Base-by-base conservation (phyloP, 2,113 vertebrate genomes). In the Coreoperca whiteheadi region DNA sequence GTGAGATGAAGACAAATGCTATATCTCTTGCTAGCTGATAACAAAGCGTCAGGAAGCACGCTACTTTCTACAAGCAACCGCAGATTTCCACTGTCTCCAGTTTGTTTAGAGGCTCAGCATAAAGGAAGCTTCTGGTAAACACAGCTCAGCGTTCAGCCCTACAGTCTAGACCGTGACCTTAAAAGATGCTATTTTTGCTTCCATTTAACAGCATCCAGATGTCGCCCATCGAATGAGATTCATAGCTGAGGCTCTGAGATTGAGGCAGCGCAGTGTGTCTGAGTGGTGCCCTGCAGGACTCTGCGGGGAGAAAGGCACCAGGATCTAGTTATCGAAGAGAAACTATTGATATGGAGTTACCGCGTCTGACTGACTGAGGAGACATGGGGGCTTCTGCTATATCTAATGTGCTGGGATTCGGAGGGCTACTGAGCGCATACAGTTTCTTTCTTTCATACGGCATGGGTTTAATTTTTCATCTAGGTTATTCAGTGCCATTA, bases 111-210 rank as follows among this genome's bases (percentile, higher is more conserved):
- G 14, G n/a, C 69, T 25, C 2, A 56, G 2, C 60, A 34, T 37
- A 28, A 34, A 20, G 2, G 23, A 15, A 41, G 68, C 70, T 21
- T n/a, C 78, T 18, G 37, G 39, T 20, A 75, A 64, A 71, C 53
- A 65, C 28, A 34, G 2, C 50, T 79, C 69, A 46, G 43, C 0
- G 0, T 56, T 61, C 64, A 51, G 39, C 71, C 63, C 54, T 10
- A 4, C 30, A 60, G 72, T 89, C 64, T 60, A 85, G 75, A 85
- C 81, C 20, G 21, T 72, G 84, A 87, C 81, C 70, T 84, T 83
- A 87, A 56, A n/a, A 5, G 81, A 83, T 41, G 77, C 77, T 87
- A 77, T 82, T 87, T 66, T 50, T 63, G 66, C 48, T 68, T 76
- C 72, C 48, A 30, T 61, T 66, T 63, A 59, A 73, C 71, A 79